A percentile compares a stretch with the other conserved stretches of the same genome.
These are phyloP conservation scores for Agrochola litura DNA, from an alignment of 2,888 invertebrate species.

Conservation along the genomic window DNA sequence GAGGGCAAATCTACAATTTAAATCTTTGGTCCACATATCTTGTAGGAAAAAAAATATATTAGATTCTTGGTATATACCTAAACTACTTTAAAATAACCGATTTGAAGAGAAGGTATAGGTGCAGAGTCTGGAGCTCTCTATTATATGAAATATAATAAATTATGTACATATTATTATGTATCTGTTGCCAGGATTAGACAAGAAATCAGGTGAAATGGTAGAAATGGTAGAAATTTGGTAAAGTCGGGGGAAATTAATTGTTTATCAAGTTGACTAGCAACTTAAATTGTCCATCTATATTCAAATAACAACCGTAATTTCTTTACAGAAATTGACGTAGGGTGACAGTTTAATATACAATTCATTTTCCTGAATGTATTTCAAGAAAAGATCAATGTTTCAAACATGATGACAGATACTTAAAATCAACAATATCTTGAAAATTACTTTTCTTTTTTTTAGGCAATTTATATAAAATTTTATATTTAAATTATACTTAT, in stretches of 20 bases:
- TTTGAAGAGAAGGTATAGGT: neutral
- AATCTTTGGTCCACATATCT: neutral
- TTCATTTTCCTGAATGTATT: neutral
- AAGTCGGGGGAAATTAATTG: neutral
- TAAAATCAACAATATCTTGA: neutral
- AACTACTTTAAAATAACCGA: neutral
- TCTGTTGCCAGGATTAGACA: conserved; percentile 4
- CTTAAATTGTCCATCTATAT: neutral
- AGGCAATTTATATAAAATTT: conserved; percentile 16
- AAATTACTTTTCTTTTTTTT: neutral
- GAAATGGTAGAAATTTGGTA: neutral
- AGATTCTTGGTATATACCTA: neutral
- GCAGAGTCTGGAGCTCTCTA: conserved; percentile 20
- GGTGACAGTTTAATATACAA: neutral
- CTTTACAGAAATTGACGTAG: neutral
- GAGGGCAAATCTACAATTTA: neutral
- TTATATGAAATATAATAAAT: conserved; percentile 10
- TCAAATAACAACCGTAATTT: neutral
- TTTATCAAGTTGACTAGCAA: neutral
- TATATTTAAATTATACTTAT: conserved; percentile 22
- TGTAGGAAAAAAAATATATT: neutral
- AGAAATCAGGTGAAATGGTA: neutral
- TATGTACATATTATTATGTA: conserved; percentile 1
- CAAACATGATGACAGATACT: neutral
- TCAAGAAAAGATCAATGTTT: neutral